Percentiles rank a stretch among this genome's conserved stretches.
These are phyloP conservation scores for Trinectes maculatus DNA, from an alignment of 2,113 vertebrate genomes.

Conservation along the genomic window DNA sequence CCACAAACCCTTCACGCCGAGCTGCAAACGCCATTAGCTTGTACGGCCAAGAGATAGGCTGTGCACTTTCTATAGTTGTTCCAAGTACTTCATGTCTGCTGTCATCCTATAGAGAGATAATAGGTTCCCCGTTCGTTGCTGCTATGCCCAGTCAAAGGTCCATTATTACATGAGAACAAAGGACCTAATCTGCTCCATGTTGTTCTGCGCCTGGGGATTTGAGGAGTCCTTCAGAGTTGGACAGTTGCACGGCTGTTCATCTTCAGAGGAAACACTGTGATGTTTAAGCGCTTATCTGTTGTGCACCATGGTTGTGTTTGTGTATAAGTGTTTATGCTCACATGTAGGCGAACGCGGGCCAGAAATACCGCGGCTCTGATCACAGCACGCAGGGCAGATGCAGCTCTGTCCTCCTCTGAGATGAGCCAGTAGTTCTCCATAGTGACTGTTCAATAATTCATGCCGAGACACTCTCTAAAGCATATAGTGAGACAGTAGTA, in stretches of 20 bases:
- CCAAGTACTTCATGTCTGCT: conserved; percentile 54
- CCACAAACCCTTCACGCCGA: conserved; percentile 54
- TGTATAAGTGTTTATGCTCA: conserved; percentile 27
- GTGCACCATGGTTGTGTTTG: conserved; percentile 24
- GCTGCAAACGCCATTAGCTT: conserved; percentile 69
- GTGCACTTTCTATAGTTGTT: conserved; percentile 47
- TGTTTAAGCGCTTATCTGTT: conserved; percentile 36
- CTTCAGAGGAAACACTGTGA: conserved; percentile 23
- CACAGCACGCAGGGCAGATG: conserved; percentile 27
- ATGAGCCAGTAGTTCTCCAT: conserved; percentile 56
- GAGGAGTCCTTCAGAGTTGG: conserved; percentile 35
- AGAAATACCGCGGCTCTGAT: conserved; percentile 38
- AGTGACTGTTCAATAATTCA: conserved; percentile 72
- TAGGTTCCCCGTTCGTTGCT: conserved; percentile 48
- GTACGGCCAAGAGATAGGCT: conserved; percentile 60
- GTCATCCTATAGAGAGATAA: conserved; percentile 68
- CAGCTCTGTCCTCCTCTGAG: conserved; percentile 8
- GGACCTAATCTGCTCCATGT: conserved; percentile 41
- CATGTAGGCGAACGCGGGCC: conserved; percentile 29
- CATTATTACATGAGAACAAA: conserved; percentile 59
- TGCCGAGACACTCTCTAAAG: conserved; percentile 45
- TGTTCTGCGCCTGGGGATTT: conserved; percentile 50
- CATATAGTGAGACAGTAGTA: conserved; percentile 63
- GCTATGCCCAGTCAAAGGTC: conserved; percentile 35
- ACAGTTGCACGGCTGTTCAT: background rate